Conservation (phyloP, 2,113 vertebrate species). For the Urocynchramus pylzowi region DNA sequence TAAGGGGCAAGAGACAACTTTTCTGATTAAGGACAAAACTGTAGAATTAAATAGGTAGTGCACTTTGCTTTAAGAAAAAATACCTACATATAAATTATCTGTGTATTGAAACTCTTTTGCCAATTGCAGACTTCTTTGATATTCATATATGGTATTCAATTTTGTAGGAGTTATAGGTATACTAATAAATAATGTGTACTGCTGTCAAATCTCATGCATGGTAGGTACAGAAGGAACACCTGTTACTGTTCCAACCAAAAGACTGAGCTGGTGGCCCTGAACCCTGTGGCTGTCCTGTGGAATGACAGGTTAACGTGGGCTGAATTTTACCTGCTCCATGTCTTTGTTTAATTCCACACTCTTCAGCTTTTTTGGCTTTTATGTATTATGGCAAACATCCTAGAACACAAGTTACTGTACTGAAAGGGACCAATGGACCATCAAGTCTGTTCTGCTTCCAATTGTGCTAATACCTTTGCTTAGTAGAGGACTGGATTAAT, state of each 20-base stretch:
- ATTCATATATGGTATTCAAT: not conserved
- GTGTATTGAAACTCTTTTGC: not conserved
- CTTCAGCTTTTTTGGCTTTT: slow-evolving; percentile 28
- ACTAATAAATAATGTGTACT: not conserved
- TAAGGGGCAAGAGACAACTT: not conserved
- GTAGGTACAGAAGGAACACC: not conserved
- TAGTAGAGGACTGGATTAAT: not conserved
- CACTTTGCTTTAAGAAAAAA: not conserved
- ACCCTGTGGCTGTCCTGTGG: not conserved
- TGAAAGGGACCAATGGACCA: slow-evolving; percentile 45
- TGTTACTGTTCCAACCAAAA: not conserved
- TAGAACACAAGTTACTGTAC: slow-evolving; percentile 46
- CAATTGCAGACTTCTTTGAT: not conserved
- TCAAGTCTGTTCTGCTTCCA: slow-evolving; percentile 43
- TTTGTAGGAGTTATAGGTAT: not conserved
- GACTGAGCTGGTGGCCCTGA: slow-evolving; percentile 19
- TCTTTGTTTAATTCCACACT: slow-evolving; percentile 44
- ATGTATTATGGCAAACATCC: slow-evolving; percentile 53
- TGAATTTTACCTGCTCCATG: slow-evolving; percentile 36
- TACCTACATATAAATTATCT: not conserved
- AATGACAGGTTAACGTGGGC: slow-evolving; percentile 56
- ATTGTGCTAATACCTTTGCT: slow-evolving; percentile 13
- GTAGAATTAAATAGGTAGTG: not conserved
- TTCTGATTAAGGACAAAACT: not conserved
- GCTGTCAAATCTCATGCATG: not conserved